Conservation (phyloP, 2,113 vertebrate genomes). For the Oryzias curvinotus region DNA sequence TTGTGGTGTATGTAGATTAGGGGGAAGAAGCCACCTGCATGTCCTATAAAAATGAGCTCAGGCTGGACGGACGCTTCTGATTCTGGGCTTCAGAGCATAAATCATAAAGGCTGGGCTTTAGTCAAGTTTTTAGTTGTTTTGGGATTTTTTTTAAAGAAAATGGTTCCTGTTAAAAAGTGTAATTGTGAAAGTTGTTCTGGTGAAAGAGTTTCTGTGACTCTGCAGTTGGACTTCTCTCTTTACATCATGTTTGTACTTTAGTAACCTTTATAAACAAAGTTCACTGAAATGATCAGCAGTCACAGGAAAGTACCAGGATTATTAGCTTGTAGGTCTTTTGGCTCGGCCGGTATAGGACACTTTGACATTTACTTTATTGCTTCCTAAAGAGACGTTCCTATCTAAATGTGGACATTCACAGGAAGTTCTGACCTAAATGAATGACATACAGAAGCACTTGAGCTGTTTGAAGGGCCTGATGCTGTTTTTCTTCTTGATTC, state of each 20-base stretch:
- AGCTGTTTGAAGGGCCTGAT: too few species aligned
- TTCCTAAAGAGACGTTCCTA: too few species aligned
- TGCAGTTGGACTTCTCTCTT: constrained; percentile 36
- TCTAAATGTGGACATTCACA: too few species aligned
- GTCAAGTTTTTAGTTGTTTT: neutral
- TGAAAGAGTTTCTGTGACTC: constrained; percentile 24
- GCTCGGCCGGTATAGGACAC: too few species aligned
- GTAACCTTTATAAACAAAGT: neutral
- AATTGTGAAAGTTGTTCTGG: constrained; percentile 9
- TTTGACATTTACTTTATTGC: too few species aligned
- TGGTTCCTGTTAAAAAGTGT: neutral
- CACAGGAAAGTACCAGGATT: neutral
- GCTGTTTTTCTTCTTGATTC: too few species aligned
- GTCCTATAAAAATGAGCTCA: constrained; percentile 26
- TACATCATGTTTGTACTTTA: neutral
- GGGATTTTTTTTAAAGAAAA: neutral
- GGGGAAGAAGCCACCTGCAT: constrained; percentile 42
- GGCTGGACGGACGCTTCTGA: constrained; percentile 19
- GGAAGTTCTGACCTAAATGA: too few species aligned
- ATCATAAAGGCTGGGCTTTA: neutral
- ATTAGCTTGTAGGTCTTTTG: neutral
- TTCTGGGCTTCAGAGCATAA: neutral
- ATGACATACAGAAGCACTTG: too few species aligned
- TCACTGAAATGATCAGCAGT: neutral
- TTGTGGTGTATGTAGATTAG: constrained; percentile 10